Percentiles rank a stretch among this genome's conserved stretches.
Conservation (phyloP, 2,113 vertebrate species). For the Corvus moneduloides region DNA sequence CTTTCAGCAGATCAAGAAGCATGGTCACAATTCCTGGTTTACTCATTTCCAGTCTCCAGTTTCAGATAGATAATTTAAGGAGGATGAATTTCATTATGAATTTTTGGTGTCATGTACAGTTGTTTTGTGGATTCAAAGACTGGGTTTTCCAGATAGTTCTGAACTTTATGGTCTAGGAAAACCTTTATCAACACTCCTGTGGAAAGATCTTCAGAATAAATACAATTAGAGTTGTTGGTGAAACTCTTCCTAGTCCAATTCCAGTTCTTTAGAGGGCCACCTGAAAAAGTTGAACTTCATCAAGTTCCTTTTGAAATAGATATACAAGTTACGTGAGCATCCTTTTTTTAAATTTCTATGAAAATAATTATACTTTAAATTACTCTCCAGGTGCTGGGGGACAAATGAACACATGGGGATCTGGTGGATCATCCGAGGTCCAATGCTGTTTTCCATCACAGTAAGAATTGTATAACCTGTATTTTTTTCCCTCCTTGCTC, state of each 20-base stretch:
- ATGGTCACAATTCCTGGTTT: neutral
- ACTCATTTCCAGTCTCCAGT: neutral
- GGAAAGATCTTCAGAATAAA: neutral
- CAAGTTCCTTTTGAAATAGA: neutral
- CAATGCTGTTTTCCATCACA: constrained; percentile 83
- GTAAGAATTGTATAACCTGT: constrained; percentile 74
- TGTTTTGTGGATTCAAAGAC: neutral
- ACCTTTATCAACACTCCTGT: neutral
- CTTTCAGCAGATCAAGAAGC: neutral
- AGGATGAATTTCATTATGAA: neutral
- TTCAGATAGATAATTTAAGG: neutral
- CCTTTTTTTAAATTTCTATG: neutral
- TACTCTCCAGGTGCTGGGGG: constrained; percentile 85
- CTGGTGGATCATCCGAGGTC: constrained; percentile 96
- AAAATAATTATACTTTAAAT: neutral
- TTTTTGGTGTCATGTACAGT: neutral
- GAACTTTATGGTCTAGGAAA: neutral
- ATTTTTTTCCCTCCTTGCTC: neutral
- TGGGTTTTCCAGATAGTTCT: neutral
- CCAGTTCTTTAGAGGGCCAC: neutral
- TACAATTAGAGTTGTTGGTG: neutral
- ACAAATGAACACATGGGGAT: constrained; percentile 79
- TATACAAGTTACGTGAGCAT: neutral
- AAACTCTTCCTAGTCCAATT: neutral
- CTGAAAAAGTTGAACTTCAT: neutral